Base-by-base conservation (phyloP, 2,113 vertebrate species). In the Ceyx cyanopectus region DNA sequence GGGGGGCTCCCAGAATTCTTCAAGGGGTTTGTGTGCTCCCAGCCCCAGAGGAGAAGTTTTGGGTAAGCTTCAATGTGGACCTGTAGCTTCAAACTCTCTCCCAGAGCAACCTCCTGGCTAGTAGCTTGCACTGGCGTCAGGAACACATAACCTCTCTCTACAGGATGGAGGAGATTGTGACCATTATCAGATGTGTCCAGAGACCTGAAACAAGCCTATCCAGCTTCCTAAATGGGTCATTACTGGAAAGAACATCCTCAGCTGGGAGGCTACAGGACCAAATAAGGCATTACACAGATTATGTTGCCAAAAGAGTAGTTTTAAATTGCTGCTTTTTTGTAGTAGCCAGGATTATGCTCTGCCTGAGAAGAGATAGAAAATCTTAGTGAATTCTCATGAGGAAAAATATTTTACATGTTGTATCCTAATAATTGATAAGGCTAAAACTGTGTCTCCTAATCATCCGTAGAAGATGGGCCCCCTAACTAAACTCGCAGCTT, bases 1-100 rank as follows among this genome's bases (percentile, higher is more conserved):
- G 3, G 26, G 32, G 40, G 46, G 15, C 4, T 5, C 24, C 46
- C 34, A 11, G 78, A 63, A 40, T 27, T 58, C 65, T 87, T 94
- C 90, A 93, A 92, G 32, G 95, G 92, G 23, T 97, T 96, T 1
- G 4, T 68, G 51, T 97, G 96, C 41, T 96, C 87, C 99, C 99
- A 99, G 67, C 56, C 77, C 75, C 97, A 97, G 43, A 72, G 40
- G 11, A 88, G 95, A 40, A 99, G 97, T 50, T 82, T 72, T 8
- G 99, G 99, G 58, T 99, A 99, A 20, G 99, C 98, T 48, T 99
- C 98, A 21, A 99, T 96, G 20, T 94, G 60, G 40, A 99, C 98
- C 4, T 60, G 90, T 43, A 99, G 97, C 58, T 97, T 60, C 78
- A 99, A 92, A 75, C 95, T 98, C 13, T 98, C 97, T 29, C 98